These are phyloP conservation scores for Zaprionus davidi DNA, from an alignment of 1,140 invertebrate species.

Conservation along the genomic window DNA sequence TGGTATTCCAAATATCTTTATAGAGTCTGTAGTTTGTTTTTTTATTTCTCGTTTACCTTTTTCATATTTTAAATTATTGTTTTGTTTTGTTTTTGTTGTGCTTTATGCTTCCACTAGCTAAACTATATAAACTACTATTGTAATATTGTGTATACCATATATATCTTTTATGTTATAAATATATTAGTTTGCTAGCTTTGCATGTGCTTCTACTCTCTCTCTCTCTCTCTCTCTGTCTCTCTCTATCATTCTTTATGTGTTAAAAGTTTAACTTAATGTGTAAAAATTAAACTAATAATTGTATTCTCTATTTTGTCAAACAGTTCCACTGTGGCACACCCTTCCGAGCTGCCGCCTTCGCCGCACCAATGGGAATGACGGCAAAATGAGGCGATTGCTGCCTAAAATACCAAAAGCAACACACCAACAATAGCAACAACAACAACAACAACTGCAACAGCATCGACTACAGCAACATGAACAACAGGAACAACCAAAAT, in stretches of 20 bases:
- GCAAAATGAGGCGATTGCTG: slow-evolving; percentile 84
- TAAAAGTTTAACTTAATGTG: neutral
- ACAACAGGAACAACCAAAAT: slow-evolving; percentile 22
- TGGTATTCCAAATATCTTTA: slow-evolving; percentile 30
- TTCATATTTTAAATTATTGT: slow-evolving; percentile 41
- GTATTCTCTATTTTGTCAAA: slow-evolving; percentile 8
- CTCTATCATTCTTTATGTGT: neutral
- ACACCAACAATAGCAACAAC: slow-evolving; percentile 47
- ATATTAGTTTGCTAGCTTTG: slow-evolving; percentile 34
- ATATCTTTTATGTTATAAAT: slow-evolving; percentile 34
- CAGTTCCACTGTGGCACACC: slow-evolving; percentile 97
- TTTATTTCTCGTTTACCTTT: slow-evolving; percentile 17
- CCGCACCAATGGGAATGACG: slow-evolving; percentile 98
- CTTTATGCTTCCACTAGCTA: slow-evolving; percentile 35
- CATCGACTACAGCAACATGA: slow-evolving; percentile 19
- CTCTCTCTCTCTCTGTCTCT: slow-evolving; percentile 11
- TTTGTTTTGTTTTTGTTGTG: slow-evolving; percentile 37
- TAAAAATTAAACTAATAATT: neutral
- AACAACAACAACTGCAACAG: slow-evolving; percentile 27
- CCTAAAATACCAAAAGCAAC: slow-evolving; percentile 80
- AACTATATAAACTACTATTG: neutral
- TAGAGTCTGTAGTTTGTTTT: slow-evolving; percentile 49
- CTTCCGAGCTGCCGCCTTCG: slow-evolving; percentile 97
- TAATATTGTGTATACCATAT: slow-evolving; percentile 1
- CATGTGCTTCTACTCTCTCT: slow-evolving; percentile 28